These are phyloP conservation scores for Chelonoidis abingdonii DNA, from an alignment of 2,113 vertebrate genomes.

Conservation along the genomic window DNA sequence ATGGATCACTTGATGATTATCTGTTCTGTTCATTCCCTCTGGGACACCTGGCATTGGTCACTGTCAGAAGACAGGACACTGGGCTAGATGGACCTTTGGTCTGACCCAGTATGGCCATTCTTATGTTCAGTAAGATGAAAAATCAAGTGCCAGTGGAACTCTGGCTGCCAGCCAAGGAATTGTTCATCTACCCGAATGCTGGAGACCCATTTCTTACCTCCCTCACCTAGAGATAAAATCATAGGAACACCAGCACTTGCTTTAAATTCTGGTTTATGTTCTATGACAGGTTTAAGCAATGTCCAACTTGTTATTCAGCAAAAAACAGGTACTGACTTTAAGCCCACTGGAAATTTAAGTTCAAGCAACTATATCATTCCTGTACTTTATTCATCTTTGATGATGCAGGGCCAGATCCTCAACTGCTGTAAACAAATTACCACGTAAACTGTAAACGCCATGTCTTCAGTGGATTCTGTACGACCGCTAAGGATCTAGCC, in stretches of 20 bases:
- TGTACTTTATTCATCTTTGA: background rate
- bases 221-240: background rate
- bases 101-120: too few species aligned
- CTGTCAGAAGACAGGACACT: too few species aligned
- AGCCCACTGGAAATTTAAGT: accelerated
- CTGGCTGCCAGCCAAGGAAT: background rate
- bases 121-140: background rate
- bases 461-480: accelerated
- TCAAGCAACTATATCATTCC: background rate
- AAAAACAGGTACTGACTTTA: background rate
- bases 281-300: background rate
- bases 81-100: too few species aligned
- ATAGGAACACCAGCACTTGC: accelerated
- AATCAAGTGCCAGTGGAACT: background rate
- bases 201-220: background rate
- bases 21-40: too few species aligned
- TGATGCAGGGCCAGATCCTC: accelerated
- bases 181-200: background rate
- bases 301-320: background rate
- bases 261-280: background rate
- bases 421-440: background rate
- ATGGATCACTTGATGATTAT: too few species aligned
- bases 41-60: too few species aligned
- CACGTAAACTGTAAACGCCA: background rate
- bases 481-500: background rate